Percentiles rank a stretch among this genome's conserved stretches.
phyloP scores from a whole-genome alignment of 2,888 invertebrate species.

The Ophioninae sp. region DNA sequence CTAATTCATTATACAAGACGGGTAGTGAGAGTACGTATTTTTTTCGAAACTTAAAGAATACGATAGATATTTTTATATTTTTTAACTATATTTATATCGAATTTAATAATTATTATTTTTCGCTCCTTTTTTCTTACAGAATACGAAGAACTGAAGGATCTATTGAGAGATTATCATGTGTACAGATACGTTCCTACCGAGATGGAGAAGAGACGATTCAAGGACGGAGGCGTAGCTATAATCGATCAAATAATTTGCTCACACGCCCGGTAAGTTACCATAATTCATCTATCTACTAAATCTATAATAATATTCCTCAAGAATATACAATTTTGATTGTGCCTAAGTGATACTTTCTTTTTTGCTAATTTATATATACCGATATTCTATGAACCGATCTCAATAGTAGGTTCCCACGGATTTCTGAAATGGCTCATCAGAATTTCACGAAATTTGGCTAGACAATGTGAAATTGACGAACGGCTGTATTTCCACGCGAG shows the following conservation, averaged over 20 bases:
- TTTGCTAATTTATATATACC: too few relatives aligned
- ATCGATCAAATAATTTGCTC: conserved; percentile 98
- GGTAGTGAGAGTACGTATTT: conserved; percentile 8
- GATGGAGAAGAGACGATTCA: conserved; percentile 82
- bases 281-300: too few relatives aligned
- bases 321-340: too few relatives aligned
- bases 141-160: conserved; percentile 81
- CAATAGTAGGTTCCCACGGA: too few relatives aligned
- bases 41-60: background rate
- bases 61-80: background rate
- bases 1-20: conserved; percentile 23
- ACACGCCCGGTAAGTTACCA: conserved; percentile 84
- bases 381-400: too few relatives aligned
- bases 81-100: too few relatives aligned
- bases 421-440: too few relatives aligned
- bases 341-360: too few relatives aligned
- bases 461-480: too few relatives aligned
- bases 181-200: conserved; percentile 81
- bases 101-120: background rate
- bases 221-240: conserved; percentile 94
- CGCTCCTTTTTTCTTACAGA: conserved; percentile 78
- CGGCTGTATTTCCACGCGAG: too few relatives aligned
- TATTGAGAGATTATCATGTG: conserved; percentile 81
- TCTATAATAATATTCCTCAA: too few relatives aligned
- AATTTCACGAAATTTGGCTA: too few relatives aligned